Evolutionary conservation across 2,797 vertebrate species (phyloP).

Genomic region (Odontamblyopus lacepedii): DNA sequence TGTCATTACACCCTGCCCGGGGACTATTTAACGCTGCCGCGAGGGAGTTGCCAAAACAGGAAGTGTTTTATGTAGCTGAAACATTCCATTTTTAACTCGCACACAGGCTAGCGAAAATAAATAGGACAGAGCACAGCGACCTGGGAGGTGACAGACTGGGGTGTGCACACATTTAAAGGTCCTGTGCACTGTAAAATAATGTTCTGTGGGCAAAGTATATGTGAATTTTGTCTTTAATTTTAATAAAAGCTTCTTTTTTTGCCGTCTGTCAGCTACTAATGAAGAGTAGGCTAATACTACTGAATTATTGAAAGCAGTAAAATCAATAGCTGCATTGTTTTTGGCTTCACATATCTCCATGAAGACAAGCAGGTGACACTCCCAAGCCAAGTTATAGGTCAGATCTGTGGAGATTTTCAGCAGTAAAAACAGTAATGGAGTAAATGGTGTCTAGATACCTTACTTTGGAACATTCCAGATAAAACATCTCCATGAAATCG

Average conservation of each 20-base stretch:
- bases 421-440: too few relatives aligned
- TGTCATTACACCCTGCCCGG: slow-evolving; percentile 52
- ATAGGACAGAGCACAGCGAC: slow-evolving; percentile 54
- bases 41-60: slow-evolving; percentile 77
- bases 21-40: slow-evolving; percentile 52
- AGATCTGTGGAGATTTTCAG: too few relatives aligned
- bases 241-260: too few relatives aligned
- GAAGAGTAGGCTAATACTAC: too few relatives aligned
- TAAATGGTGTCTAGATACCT: too few relatives aligned
- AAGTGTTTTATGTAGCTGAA: slow-evolving; percentile 79
- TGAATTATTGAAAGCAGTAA: background rate
- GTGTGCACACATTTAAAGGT: slow-evolving; percentile 35
- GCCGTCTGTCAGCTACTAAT: too few relatives aligned
- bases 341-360: too few relatives aligned
- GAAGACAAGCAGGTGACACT: too few relatives aligned
- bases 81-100: slow-evolving; percentile 80
- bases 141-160: slow-evolving; percentile 35
- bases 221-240: background rate
- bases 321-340: background rate
- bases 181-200: slow-evolving; percentile 3
- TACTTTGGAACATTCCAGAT: background rate
- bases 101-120: slow-evolving; percentile 68
- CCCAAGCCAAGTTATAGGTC: too few relatives aligned
- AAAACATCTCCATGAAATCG: background rate
- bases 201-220: background rate